Percentiles rank a stretch among this genome's conserved stretches.
Conservation (phyloP, 1,140 invertebrate genomes). For the Pachyrhynchus sulphureomaculatus region DNA sequence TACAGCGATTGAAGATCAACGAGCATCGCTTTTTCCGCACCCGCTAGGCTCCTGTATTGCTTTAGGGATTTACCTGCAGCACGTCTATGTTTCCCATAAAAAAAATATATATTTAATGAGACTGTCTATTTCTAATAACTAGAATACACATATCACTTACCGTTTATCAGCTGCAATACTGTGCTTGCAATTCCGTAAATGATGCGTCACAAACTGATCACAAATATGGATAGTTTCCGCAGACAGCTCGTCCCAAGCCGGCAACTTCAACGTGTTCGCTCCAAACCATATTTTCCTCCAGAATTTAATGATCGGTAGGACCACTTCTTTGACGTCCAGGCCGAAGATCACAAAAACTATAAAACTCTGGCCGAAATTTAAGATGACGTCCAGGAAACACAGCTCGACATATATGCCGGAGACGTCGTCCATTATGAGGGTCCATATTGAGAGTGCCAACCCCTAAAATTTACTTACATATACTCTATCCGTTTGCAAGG, state of each 20-base stretch:
- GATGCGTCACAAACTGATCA: conserved; percentile 84
- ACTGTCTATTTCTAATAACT: too few species aligned
- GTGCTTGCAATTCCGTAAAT: conserved; percentile 76
- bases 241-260: conserved; percentile 71
- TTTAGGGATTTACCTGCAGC: too few species aligned
- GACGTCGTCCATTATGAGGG: conserved; percentile 79
- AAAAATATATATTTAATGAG: too few species aligned
- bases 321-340: conserved; percentile 72
- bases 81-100: too few species aligned
- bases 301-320: conserved; percentile 65
- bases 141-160: conserved; percentile 42
- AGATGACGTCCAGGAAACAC: conserved; percentile 84
- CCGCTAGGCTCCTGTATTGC: too few species aligned
- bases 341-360: conserved; percentile 85
- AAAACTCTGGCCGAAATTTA: conserved; percentile 86
- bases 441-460: conserved; percentile 83
- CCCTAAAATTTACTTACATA: conserved; percentile 59
- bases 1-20: too few species aligned
- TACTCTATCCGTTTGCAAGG: too few species aligned
- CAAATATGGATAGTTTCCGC: conserved; percentile 79
- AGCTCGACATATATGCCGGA: conserved; percentile 89
- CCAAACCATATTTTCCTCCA: conserved; percentile 67
- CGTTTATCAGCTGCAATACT: conserved; percentile 76
- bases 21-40: too few species aligned
- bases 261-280: conserved; percentile 67